phyloP scores from a whole-genome alignment of 2,888 invertebrate species.

The Aplocera efformata region DNA sequence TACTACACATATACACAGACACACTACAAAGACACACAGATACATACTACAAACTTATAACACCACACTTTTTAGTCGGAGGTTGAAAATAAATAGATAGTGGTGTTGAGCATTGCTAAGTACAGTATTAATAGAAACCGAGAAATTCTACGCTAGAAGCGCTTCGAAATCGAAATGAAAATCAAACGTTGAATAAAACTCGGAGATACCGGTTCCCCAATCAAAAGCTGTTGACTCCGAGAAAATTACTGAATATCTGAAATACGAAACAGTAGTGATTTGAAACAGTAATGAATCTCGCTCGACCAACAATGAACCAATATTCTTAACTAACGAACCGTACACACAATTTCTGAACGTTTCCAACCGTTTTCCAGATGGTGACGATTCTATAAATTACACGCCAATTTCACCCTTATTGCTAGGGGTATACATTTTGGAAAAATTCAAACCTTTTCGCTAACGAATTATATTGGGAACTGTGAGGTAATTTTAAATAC shows the following conservation, averaged over 20 bases:
- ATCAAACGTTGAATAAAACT: too few relatives aligned
- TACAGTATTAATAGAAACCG: too few relatives aligned
- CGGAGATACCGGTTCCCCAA: too few relatives aligned
- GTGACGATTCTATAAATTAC: slow-evolving; percentile 61
- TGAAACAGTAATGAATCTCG: slow-evolving; percentile 47
- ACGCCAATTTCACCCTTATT: slow-evolving; percentile 60
- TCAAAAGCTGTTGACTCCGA: slow-evolving; percentile 2
- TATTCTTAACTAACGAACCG: slow-evolving; percentile 62
- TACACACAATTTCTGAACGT: slow-evolving; percentile 54
- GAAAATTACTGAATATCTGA: slow-evolving; percentile 6
- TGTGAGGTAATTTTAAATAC: slow-evolving; percentile 22
- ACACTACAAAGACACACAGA: too few relatives aligned
- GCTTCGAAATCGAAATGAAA: too few relatives aligned
- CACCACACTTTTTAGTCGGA: too few relatives aligned
- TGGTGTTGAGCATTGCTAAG: too few relatives aligned
- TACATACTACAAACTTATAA: too few relatives aligned
- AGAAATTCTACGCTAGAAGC: too few relatives aligned
- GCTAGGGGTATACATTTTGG: slow-evolving; percentile 44
- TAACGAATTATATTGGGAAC: slow-evolving; percentile 25
- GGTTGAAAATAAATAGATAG: too few relatives aligned
- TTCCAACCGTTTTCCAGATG: slow-evolving; percentile 56
- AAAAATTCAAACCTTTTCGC: slow-evolving; percentile 26
- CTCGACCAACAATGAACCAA: slow-evolving; percentile 55
- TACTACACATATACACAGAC: too few relatives aligned
- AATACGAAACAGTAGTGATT: slow-evolving; percentile 23